phyloP scores from a whole-genome alignment of 1,140 invertebrate genomes.

The Drosophila hydei region DNA sequence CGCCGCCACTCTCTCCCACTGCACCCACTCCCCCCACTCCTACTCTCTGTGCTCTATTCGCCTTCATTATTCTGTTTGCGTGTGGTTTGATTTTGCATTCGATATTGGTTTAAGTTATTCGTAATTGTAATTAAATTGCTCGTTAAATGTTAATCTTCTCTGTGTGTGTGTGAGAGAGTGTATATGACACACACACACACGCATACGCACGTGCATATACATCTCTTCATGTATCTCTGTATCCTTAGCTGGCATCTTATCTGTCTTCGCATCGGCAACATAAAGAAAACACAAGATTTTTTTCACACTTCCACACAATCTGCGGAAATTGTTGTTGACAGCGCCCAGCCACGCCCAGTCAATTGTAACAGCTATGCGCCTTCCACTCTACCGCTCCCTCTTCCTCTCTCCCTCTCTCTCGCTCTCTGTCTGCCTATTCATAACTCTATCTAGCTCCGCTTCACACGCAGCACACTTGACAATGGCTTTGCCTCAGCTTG shows the following conservation, averaged over 20 bases:
- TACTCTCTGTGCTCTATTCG: slow-evolving; percentile 9
- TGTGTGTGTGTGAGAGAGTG: slow-evolving; percentile 49
- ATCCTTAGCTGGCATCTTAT: slow-evolving; percentile 34
- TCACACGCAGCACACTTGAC: slow-evolving; percentile 20
- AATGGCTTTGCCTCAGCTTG: slow-evolving; percentile 1
- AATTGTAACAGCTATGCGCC: background rate
- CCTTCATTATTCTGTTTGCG: slow-evolving; percentile 47
- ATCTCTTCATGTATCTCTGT: slow-evolving; percentile 5
- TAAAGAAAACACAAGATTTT: slow-evolving; percentile 43
- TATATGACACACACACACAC: slow-evolving; percentile 26
- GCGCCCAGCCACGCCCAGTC: slow-evolving; percentile 8
- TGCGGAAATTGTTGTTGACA: slow-evolving; percentile 68
- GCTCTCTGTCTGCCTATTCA: no score
- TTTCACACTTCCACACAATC: slow-evolving; percentile 58
- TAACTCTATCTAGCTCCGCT: background rate
- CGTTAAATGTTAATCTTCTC: slow-evolving; percentile 61
- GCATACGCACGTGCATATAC: background rate
- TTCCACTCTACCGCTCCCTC: background rate
- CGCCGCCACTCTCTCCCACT: slow-evolving; percentile 14
- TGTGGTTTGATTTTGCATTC: slow-evolving; percentile 34
- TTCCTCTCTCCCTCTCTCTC: background rate
- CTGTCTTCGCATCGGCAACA: slow-evolving; percentile 32
- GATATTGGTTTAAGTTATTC: slow-evolving; percentile 52
- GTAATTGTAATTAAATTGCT: slow-evolving; percentile 77
- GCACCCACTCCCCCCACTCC: slow-evolving; percentile 9